Evolutionary conservation across 2,888 invertebrate species (phyloP), one percentile per base, ranked within the genome.

Genomic region (Lissonota sp.): DNA sequence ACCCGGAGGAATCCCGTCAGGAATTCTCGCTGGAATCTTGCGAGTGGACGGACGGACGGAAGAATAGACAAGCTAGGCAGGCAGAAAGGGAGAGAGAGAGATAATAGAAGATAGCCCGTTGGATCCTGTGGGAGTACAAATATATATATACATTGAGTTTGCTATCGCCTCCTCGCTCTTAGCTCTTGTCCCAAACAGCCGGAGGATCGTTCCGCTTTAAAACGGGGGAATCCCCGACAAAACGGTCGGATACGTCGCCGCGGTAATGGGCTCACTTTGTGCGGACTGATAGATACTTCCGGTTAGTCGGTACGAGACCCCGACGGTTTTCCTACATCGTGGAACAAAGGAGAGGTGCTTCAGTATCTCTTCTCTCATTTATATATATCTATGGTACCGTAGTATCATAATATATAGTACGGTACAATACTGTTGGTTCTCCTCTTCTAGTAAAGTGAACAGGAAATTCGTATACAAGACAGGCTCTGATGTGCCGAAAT

Each of bases 261-360:
- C 64, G 79, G 80, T 85, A 85, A 86, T 85, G 83, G 83, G 78
- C 79, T 83, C 85, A 83, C 84, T 86, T 86, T 86, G 86, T 86
- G 84, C 82, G 73, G 75, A 82, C 83, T 85, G 86, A 84, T 84
- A 83, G 79, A 85, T 85, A 84, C 86, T 85, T 85, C 83, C 83
- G 83, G 84, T 76, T 69, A 79, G 79, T 77, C 73, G 84, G 73
- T 82, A 71, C 26, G 26, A 26, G 26, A 26, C 26, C 62, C 69
- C 76, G 73, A 73, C 74, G 70, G 67, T 71, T 76, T 75, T 67
- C 66, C 66, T 60, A 60, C 72, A 55, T 51, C 58, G 69, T 55
- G 74, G 71, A 74, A 83, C 82, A 83, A 79, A 84, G 80, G 70
- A 64, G 73, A 66, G 66, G 66, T 57, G 51, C 73, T 69, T 57